phyloP scores from a whole-genome alignment of 2,888 invertebrate genomes.

The Tetramorium bicarinatum region DNA sequence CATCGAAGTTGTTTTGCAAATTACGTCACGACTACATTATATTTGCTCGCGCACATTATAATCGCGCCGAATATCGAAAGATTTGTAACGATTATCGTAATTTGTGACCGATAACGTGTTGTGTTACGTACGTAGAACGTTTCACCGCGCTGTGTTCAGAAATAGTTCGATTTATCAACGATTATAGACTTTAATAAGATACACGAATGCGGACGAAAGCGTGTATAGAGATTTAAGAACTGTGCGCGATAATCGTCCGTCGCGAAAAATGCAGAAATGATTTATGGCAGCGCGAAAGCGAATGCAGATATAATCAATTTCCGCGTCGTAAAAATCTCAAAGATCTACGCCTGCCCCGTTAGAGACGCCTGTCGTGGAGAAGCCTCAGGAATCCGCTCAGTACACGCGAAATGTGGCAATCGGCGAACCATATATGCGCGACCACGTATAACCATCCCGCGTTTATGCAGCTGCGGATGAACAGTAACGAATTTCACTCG shows the following conservation, averaged over 20 bases:
- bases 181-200: neutral
- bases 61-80: neutral
- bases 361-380: neutral
- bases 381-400: slow-evolving; percentile 62
- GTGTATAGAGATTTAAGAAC: neutral
- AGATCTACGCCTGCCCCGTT: neutral
- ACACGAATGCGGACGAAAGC: neutral
- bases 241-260: neutral
- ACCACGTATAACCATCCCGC: slow-evolving; percentile 82
- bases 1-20: slow-evolving; percentile 23
- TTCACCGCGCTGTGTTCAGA: neutral
- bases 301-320: neutral
- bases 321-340: neutral
- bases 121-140: neutral
- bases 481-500: slow-evolving; percentile 85
- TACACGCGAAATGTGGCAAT: slow-evolving; percentile 83
- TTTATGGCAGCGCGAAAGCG: neutral
- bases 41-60: neutral
- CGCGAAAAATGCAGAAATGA: slow-evolving; percentile 7
- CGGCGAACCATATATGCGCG: slow-evolving; percentile 79
- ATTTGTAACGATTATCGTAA: neutral
- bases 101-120: neutral
- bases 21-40: neutral
- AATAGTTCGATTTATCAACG: neutral
- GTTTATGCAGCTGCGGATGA: slow-evolving; percentile 82